Evolutionary conservation across 2,888 invertebrate genomes (phyloP), one percentile per base, ranked within the genome.

Genomic region (Tethea ocularis): DNA sequence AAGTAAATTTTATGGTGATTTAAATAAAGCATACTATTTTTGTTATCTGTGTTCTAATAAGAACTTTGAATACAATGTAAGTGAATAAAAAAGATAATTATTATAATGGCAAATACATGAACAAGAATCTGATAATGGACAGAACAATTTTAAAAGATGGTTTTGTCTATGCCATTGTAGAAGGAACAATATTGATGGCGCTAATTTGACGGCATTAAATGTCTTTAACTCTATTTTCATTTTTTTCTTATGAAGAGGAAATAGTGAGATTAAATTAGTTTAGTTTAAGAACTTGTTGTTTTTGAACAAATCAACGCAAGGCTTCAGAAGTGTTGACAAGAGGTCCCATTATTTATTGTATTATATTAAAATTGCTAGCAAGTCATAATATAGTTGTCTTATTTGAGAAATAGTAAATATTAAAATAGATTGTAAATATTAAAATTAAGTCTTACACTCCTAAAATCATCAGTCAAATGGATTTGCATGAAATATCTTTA

Each of bases 381-480:
- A 33, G 5, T 33, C 7, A 13, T 64, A 63, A 61, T 56, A 62
- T 64, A 66, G 52, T 52, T 61, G 62, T 33, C 11, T 38, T 41
- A 36, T 13, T 38, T 38, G n/a, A 38, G 38, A 5, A 38, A 56
- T 53, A 6, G 29, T 1, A 1, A 29, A 8, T n/a, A n/a, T 1
- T 33, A 33, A 2, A 13, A 33, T 33, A 33, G n/a, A n/a, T n/a
- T n/a, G 33, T 2, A 7, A 1, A 56, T 1, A 20, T 36, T 54
- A 33, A 13, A 54, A 24, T 36, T 5, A 20, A 54, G 29, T 54
- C 54, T 29, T 36, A 0, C 1, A 1, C 29, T 57, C n/a, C 20
- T 23, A 62, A 46, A 62, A 59, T 68, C 66, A 74, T 77, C 69
- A 83, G 83, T 81, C 84, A 80, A 84, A 83, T 83, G 83, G 81